Base-by-base conservation (phyloP, 2,113 vertebrate species). In the Trichechus manatus region DNA sequence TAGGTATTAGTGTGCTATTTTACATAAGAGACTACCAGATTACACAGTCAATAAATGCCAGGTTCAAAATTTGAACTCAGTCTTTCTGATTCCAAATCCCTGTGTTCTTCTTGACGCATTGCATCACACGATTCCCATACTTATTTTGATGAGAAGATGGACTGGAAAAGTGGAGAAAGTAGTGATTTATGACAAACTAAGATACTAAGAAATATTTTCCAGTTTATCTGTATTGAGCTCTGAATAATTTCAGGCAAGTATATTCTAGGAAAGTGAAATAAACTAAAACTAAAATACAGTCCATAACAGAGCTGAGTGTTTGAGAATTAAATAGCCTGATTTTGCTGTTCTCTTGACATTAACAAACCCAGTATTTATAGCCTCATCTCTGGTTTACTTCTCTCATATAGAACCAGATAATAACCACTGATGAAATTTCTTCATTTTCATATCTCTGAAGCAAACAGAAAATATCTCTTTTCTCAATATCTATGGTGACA, bases 381-480 rank as follows among this genome's bases (percentile, higher is more conserved):
- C 88, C 36, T 77, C 39, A 91, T 87, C 44, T 79, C 25, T 80
- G 64, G 36, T 64, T 91, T 95, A 92, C 64, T 53, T 82, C 19
- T 59, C 25, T 95, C 44, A 27, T 70, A 70, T 3, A 87, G 53
- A 96, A 89, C 17, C 33, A 94, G 13, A 87, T 59, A 93, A 84
- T 84, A 89, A 80, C n/a, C 27, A 64, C 44, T 61, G 42, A 93
- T 39, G 25, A 96, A 94, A 87, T 66, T 50, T 72, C 33, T 70
- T 90, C 29, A 59, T 95, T 92, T 93, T 74, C 75, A 95, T 63
- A 93, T 27, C 36, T 95, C 75, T 75, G 59, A 63, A 74, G 50
- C 11, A 93, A 85, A 72, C 1, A 94, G 36, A 1, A 79, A 88
- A 93, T 78, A 78, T 70, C 14, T 86, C 20, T 25, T 50, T 83